Conservation (phyloP, 2,113 vertebrate genomes). For the Alligator mississippiensis region DNA sequence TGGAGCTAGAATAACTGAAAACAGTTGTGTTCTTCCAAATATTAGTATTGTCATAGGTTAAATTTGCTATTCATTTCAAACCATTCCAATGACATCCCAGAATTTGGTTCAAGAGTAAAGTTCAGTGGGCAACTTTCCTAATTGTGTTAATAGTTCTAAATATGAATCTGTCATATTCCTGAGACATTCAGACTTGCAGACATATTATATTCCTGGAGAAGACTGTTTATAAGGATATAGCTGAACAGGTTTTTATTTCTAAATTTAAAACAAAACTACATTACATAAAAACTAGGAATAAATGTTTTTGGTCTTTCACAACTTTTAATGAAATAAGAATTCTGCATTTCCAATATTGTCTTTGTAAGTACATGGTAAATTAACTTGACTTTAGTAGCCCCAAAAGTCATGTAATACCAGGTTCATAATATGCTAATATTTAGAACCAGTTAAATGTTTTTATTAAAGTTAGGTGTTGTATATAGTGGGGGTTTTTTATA, state of each 20-base stretch:
- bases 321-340: slow-evolving; percentile 7
- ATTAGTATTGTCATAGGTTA: background rate
- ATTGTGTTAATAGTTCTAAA: slow-evolving; percentile 47
- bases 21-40: background rate
- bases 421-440: slow-evolving; percentile 34
- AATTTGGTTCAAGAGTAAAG: background rate
- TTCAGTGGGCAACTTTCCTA: background rate
- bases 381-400: slow-evolving; percentile 5
- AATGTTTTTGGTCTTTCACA: background rate
- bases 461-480: background rate
- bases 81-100: background rate
- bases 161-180: background rate
- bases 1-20: slow-evolving; percentile 42
- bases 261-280: background rate
- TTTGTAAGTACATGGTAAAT: slow-evolving; percentile 28
- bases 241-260: slow-evolving; percentile 4
- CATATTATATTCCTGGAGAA: background rate
- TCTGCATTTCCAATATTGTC: slow-evolving; percentile 21
- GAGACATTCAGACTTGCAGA: background rate
- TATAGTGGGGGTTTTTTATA: background rate
- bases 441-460: background rate
- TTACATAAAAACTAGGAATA: slow-evolving; percentile 1
- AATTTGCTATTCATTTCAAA: slow-evolving; percentile 40
- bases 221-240: background rate
- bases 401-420: slow-evolving; percentile 17